Evolutionary conservation across 2,888 invertebrate species (phyloP).

Genomic region (Drosophila pseudotalamancana): DNA sequence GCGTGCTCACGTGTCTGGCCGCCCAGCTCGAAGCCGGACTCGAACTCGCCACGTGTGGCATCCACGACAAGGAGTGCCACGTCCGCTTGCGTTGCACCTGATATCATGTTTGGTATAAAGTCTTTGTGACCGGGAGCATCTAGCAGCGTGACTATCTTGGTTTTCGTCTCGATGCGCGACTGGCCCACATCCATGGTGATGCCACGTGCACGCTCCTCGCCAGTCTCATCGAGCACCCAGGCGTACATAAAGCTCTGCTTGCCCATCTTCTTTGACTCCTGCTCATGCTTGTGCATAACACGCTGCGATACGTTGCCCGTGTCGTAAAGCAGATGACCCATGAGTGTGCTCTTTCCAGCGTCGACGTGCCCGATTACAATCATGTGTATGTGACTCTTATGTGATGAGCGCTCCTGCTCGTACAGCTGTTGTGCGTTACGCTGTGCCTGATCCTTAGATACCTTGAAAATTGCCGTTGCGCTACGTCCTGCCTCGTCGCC

Average conservation of each 20-base stretch:
- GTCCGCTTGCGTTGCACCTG: conserved; percentile 99
- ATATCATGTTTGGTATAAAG: conserved; percentile 99
- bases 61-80: conserved; percentile 98
- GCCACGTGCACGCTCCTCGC: conserved; percentile 97
- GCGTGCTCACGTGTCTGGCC: conserved; percentile 99
- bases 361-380: conserved; percentile 98
- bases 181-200: conserved; percentile 99
- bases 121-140: conserved; percentile 99
- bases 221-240: conserved; percentile 99
- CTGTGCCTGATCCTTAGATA: conserved; percentile 84
- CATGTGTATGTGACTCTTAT: conserved; percentile 94
- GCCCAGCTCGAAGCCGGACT: conserved; percentile 98
- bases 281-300: conserved; percentile 97
- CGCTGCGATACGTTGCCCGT: conserved; percentile 94
- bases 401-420: conserved; percentile 90
- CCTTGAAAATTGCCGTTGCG: conserved; percentile 64
- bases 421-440: conserved; percentile 86
- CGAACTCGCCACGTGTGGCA: conserved; percentile 98
- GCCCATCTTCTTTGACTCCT: conserved; percentile 97
- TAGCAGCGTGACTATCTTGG: conserved; percentile 90
- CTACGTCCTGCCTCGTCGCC: conserved; percentile 63
- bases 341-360: conserved; percentile 86
- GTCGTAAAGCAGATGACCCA: conserved; percentile 96
- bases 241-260: conserved; percentile 99
- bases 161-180: conserved; percentile 94